Evolutionary conservation across 2,797 vertebrate species (phyloP).

Genomic region (Coilia nasus): DNA sequence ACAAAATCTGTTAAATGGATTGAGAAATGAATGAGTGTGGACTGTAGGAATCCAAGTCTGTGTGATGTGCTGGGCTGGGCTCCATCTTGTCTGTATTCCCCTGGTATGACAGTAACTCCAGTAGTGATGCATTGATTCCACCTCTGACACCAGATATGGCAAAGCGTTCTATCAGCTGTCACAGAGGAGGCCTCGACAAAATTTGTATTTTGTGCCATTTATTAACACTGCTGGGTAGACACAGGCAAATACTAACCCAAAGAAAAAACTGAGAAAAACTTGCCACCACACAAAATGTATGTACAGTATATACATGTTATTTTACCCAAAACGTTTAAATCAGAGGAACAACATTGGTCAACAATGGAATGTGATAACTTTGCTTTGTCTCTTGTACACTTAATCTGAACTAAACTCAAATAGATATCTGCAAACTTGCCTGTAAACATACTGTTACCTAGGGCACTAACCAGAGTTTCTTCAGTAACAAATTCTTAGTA

Average conservation of each 20-base stretch:
- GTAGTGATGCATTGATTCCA: not conserved
- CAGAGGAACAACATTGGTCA: not conserved
- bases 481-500: not conserved
- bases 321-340: not conserved
- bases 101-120: not conserved
- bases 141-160: not conserved
- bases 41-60: not conserved
- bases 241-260: not conserved
- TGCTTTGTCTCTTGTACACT: not conserved
- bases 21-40: not conserved
- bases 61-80: not conserved
- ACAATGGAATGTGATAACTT: not conserved
- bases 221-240: not conserved
- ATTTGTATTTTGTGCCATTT: not conserved
- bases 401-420: not conserved
- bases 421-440: not conserved
- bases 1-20: not conserved
- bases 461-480: not conserved
- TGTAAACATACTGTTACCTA: not conserved
- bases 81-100: not conserved
- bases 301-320: not conserved
- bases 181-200: not conserved
- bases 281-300: conserved; percentile 3
- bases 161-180: not conserved
- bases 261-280: not conserved